Evolutionary conservation across 2,113 vertebrate species (phyloP), one percentile per base, ranked within the genome.

Genomic region (Acinonyx jubatus): DNA sequence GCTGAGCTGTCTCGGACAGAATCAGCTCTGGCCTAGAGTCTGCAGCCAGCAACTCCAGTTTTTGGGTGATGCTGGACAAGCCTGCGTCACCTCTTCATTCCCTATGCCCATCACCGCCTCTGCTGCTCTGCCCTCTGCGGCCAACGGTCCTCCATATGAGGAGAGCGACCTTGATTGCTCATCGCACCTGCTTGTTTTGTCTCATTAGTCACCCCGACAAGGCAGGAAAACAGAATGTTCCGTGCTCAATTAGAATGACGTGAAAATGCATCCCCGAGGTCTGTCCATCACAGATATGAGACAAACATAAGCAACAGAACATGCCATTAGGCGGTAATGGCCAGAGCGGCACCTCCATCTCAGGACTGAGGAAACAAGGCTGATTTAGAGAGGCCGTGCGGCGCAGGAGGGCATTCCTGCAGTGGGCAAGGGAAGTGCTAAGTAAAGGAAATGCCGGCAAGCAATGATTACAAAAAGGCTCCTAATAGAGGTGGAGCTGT

Each of bases 361-460:
- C n/a, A 7, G 69, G 55, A 52, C 27, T 2, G 23, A 27, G n/a
- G 33, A 23, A 79, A 57, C 0, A 8, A 18, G 4, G 27, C 3
- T 63, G 71, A 45, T 27, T 61, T 29, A 25, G 52, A 6, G 61
- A 87, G 9, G 13, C 33, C 15, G 23, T 8, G 1, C 16, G 0
- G 0, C 0, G 25, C 65, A 48, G 7, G 29, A 3, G 3, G 0
- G 1, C 25, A 4, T 6, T 0, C 3, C 41, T 0, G 4, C 7
- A 0, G 27, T 0, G 11, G 29, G 45, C 52, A 33, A 63, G 36
- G 8, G 36, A 29, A 48, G 29, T 29, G 31, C 36, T 48, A 23
- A 33, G 74, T 14, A 29, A 68, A 52, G 87, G 27, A 55, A 78
- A 86, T 14, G 31, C 52, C 36, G 45, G 50, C 61, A 15, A 55